A percentile compares a stretch with the other conserved stretches of the same genome.
These are phyloP conservation scores for Myotis lucifugus DNA, from an alignment of 2,113 vertebrate species.

Conservation along the genomic window DNA sequence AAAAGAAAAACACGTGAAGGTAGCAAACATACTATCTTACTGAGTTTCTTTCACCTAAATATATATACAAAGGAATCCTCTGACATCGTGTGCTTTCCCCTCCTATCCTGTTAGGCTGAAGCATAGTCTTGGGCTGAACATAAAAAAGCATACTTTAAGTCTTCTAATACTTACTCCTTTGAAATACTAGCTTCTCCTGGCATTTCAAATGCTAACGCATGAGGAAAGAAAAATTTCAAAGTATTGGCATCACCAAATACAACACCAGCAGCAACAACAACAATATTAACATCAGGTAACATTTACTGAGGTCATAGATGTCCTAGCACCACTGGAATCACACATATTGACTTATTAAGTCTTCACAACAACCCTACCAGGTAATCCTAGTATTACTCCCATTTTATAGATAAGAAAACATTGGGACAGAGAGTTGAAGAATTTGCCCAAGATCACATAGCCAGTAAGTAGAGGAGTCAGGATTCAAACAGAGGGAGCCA, in stretches of 20 bases:
- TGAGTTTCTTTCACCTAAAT: constrained; percentile 50
- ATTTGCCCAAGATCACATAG: not conserved
- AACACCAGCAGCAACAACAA: not conserved
- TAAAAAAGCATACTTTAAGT: not conserved
- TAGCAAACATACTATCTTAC: not conserved
- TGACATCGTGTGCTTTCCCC: not conserved
- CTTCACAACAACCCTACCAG: not conserved
- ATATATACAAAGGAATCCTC: not conserved
- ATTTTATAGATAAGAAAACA: constrained; percentile 41
- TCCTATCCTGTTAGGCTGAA: not conserved
- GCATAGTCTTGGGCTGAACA: not conserved
- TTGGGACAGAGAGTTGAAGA: not conserved
- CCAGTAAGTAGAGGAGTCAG: not conserved
- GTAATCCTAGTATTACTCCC: not conserved
- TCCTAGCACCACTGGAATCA: not conserved
- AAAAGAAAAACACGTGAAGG: not conserved
- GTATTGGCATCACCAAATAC: constrained; percentile 8
- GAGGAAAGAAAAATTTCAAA: constrained; percentile 36
- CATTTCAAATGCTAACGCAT: constrained; percentile 26
- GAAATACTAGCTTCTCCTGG: constrained; percentile 18
- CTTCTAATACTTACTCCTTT: not conserved
- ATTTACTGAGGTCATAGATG: not conserved
- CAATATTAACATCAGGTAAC: not conserved
- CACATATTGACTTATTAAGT: not conserved
- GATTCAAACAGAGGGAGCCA: not conserved